A percentile compares a stretch with the other conserved stretches of the same genome.
Conservation (phyloP, 2,797 vertebrate genomes). For the Periparus ater region DNA sequence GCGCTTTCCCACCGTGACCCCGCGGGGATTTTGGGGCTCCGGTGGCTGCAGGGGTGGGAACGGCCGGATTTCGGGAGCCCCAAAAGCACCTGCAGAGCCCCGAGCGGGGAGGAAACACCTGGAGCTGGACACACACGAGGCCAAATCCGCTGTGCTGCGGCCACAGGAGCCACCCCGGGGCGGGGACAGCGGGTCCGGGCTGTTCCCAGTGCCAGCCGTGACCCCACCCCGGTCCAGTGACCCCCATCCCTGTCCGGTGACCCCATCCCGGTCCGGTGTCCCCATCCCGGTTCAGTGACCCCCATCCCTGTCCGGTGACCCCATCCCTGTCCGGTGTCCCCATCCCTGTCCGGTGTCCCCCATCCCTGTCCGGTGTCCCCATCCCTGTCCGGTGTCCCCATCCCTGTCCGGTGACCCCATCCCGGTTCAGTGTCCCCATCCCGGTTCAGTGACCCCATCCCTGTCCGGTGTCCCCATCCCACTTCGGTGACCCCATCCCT, state of each 20-base stretch:
- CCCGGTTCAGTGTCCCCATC: background rate
- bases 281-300: background rate
- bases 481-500: background rate
- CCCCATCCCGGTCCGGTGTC: too few relatives aligned
- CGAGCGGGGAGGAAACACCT: background rate
- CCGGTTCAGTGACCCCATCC: background rate
- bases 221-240: background rate
- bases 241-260: too few relatives aligned
- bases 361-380: background rate
- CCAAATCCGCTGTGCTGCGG: rapidly evolving
- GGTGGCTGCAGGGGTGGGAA: rapidly evolving
- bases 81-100: background rate
- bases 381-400: too few relatives aligned
- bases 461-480: too few relatives aligned
- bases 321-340: background rate
- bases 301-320: background rate
- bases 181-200: rapidly evolving
- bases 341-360: too few relatives aligned
- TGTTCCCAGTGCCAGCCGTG: background rate
- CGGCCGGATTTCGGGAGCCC: background rate
- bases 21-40: rapidly evolving
- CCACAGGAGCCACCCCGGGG: background rate
- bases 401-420: background rate
- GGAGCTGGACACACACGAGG: rapidly evolving
- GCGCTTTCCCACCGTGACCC: background rate